phyloP scores from a whole-genome alignment of 2,888 invertebrate species.

The Orgyia antiqua region DNA sequence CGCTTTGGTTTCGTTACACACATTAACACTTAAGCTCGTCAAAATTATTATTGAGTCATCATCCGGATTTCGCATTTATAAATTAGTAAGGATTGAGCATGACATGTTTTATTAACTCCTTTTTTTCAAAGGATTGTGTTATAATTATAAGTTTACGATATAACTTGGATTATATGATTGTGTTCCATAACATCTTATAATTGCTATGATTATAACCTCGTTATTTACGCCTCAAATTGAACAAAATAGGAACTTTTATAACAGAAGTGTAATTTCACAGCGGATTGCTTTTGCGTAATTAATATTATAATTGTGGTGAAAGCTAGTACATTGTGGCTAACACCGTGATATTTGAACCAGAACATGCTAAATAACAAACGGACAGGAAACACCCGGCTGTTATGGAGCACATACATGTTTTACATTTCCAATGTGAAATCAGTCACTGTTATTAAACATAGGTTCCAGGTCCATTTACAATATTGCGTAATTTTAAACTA shows the following conservation, averaged over 20 bases:
- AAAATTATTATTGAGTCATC: too few species aligned
- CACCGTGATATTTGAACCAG: constrained; percentile 18
- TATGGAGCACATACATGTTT: constrained; percentile 10
- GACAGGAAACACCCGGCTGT: constrained; percentile 16
- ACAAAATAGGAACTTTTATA: constrained; percentile 26
- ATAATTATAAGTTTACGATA: background rate
- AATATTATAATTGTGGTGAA: constrained; percentile 45
- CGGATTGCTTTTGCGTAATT: constrained; percentile 45
- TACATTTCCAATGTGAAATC: background rate
- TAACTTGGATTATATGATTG: background rate
- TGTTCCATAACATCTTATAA: constrained; percentile 1
- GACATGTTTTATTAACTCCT: too few species aligned
- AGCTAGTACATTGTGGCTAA: constrained; percentile 29
- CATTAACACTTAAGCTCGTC: too few species aligned
- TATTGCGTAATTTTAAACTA: too few species aligned
- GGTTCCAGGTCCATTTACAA: too few species aligned
- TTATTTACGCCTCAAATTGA: constrained; percentile 21
- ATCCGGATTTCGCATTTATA: too few species aligned
- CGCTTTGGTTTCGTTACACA: too few species aligned
- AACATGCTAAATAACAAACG: constrained; percentile 19
- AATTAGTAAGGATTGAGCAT: too few species aligned
- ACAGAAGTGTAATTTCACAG: constrained; percentile 41
- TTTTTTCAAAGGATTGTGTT: too few species aligned
- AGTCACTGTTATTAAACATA: background rate
- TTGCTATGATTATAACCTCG: constrained; percentile 7